A percentile compares a stretch with the other conserved stretches of the same genome.
Conservation (phyloP, 2,113 vertebrate genomes). For the Centropus bengalensis region DNA sequence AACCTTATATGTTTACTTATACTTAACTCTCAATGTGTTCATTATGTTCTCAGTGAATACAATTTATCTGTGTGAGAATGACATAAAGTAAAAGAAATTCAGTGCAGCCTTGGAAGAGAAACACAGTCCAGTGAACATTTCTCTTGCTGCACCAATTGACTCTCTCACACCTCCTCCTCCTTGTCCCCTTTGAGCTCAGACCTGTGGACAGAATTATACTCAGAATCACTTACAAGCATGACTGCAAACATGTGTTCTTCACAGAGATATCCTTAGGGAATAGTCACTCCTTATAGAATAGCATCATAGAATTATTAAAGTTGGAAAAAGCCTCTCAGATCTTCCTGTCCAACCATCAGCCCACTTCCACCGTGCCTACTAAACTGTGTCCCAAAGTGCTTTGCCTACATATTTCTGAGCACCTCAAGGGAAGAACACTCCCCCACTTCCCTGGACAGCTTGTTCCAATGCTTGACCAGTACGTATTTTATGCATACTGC, state of each 20-base stretch:
- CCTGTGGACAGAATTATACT: neutral
- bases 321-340: too few species aligned
- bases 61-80: neutral
- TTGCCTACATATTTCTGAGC: too few species aligned
- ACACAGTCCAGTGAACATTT: neutral
- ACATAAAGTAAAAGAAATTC: neutral
- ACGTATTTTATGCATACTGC: neutral
- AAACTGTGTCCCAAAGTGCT: too few species aligned
- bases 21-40: neutral
- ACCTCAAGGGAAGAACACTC: too few species aligned
- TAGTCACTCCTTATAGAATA: too few species aligned
- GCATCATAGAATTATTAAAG: too few species aligned
- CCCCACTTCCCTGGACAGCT: too few species aligned
- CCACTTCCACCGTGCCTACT: too few species aligned
- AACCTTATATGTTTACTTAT: slow-evolving; percentile 6
- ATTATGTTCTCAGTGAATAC: slow-evolving; percentile 43
- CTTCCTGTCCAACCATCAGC: too few species aligned
- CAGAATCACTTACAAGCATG: accelerated
- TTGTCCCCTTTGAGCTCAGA: neutral
- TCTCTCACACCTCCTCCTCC: neutral
- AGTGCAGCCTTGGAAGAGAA: neutral
- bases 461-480: too few species aligned
- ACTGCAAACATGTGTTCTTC: accelerated
- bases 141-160: neutral
- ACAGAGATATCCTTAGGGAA: neutral